These are phyloP conservation scores for Cyclina sinensis DNA, from an alignment of 1,140 invertebrate genomes.

Conservation along the genomic window DNA sequence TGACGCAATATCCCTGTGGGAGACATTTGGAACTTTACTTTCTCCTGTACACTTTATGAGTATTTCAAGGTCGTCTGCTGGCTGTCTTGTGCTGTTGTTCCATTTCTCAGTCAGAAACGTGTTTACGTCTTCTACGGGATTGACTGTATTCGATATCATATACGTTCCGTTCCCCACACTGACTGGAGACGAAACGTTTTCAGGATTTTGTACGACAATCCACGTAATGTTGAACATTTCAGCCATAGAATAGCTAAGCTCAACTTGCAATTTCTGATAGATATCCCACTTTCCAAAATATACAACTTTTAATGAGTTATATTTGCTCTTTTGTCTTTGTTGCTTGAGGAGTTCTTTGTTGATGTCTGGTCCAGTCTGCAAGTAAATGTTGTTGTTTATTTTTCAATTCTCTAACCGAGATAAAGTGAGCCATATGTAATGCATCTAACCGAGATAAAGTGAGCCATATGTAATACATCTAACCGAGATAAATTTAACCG, in stretches of 20 bases:
- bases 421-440: no score
- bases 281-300: constrained; percentile 74
- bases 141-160: constrained; percentile 62
- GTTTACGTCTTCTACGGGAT: constrained; percentile 65
- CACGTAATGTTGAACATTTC: constrained; percentile 68
- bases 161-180: constrained; percentile 62
- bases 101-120: constrained; percentile 68
- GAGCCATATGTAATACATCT: no score
- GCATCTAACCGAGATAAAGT: no score
- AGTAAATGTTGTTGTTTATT: not conserved
- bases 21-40: not conserved
- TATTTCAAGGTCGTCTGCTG: constrained; percentile 4
- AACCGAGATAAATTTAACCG: no score
- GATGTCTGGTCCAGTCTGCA: constrained; percentile 10
- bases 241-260: constrained; percentile 28
- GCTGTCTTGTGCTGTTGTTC: constrained; percentile 38
- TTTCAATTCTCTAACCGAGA: no score
- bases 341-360: not conserved
- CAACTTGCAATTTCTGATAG: constrained; percentile 65
- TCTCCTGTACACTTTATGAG: constrained; percentile 44
- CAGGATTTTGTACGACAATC: constrained; percentile 75
- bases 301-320: constrained; percentile 72
- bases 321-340: constrained; percentile 67
- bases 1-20: constrained; percentile 31
- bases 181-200: constrained; percentile 62